Conservation (phyloP, 2,888 invertebrate species). For the Charanyca ferruginea region DNA sequence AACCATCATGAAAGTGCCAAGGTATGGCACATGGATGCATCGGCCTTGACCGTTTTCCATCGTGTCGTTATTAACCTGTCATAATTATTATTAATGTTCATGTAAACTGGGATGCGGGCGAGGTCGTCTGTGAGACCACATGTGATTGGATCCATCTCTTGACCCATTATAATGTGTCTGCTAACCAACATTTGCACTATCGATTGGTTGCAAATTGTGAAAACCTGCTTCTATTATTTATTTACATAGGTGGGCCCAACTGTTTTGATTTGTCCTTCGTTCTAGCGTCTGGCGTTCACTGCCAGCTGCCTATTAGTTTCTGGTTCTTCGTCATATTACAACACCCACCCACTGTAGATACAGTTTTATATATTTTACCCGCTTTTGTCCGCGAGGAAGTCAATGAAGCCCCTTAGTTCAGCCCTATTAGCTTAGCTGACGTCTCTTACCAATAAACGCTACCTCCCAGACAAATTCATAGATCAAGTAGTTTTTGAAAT, state of each 20-base stretch:
- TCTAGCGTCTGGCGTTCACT: not conserved
- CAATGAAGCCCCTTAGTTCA: not conserved
- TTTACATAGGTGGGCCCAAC: slow-evolving; percentile 3
- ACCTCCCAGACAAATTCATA: too few relatives aligned
- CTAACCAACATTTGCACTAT: slow-evolving; percentile 6
- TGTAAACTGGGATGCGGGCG: slow-evolving; percentile 73
- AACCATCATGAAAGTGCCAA: slow-evolving; percentile 39
- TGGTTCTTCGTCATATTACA: not conserved
- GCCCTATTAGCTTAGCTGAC: too few relatives aligned
- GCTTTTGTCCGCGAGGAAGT: not conserved
- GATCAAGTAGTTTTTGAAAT: not conserved
- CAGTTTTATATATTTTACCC: slow-evolving; percentile 1
- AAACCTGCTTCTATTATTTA: not conserved
- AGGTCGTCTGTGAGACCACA: slow-evolving; percentile 39
- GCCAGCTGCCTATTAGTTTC: slow-evolving; percentile 1
- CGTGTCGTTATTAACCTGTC: slow-evolving; percentile 71
- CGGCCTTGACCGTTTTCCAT: slow-evolving; percentile 80
- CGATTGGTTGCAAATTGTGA: slow-evolving; percentile 1
- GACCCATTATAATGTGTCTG: not conserved
- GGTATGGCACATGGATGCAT: slow-evolving; percentile 64
- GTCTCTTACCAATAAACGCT: too few relatives aligned
- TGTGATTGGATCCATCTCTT: slow-evolving; percentile 16
- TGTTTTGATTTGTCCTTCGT: slow-evolving; percentile 1
- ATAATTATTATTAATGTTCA: slow-evolving; percentile 74
- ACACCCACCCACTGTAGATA: not conserved